phyloP scores from a whole-genome alignment of 2,888 invertebrate genomes.

The Xylota sylvarum region DNA sequence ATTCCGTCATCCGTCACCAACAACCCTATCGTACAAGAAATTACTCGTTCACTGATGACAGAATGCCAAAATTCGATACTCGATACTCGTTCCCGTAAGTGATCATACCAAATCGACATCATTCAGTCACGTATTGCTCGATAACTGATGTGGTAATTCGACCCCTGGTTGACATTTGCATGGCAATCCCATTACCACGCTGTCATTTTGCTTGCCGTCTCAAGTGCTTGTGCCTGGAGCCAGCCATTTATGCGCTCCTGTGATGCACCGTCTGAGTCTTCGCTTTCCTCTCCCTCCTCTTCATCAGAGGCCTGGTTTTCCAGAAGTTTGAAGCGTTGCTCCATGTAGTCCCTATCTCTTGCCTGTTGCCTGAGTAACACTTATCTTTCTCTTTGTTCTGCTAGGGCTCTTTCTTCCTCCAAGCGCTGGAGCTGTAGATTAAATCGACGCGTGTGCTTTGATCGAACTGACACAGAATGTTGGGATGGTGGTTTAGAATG shows the following conservation, averaged over 20 bases:
- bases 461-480: neutral
- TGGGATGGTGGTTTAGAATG: neutral
- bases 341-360: neutral
- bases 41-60: no score
- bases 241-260: neutral
- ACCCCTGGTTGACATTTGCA: neutral
- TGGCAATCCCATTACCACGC: neutral
- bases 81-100: no score
- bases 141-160: no score
- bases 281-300: neutral
- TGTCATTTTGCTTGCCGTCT: conserved; percentile 4
- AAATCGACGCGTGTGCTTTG: neutral
- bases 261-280: neutral
- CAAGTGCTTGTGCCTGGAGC: neutral
- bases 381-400: conserved; percentile 10
- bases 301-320: neutral
- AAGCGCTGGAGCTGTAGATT: conserved; percentile 4
- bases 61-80: no score
- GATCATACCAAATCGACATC: no score
- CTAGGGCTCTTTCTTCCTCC: conserved; percentile 10
- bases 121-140: no score
- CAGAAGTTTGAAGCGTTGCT: neutral
- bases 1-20: no score
- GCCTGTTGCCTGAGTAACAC: neutral
- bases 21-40: no score